Percentiles rank a stretch among this genome's conserved stretches.
phyloP scores from a whole-genome alignment of 1,140 invertebrate genomes.

The Drosophila grimshawi region DNA sequence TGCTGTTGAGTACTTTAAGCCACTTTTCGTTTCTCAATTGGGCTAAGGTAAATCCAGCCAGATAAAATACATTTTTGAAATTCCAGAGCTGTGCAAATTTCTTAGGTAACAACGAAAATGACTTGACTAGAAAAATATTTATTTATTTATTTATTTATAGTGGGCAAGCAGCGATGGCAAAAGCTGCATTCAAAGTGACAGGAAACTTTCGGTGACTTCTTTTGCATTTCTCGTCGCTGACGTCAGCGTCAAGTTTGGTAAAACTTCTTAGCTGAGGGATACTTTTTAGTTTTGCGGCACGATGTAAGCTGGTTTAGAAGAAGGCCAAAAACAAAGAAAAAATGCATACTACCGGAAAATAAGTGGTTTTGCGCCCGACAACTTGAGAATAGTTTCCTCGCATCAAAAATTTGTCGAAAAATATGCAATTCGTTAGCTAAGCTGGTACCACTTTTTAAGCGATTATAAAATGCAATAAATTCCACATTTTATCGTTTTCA shows the following conservation, averaged over 20 bases:
- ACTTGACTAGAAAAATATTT: constrained; percentile 46
- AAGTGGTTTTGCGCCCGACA: constrained; percentile 3
- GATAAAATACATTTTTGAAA: constrained; percentile 34
- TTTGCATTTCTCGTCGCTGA: constrained; percentile 55
- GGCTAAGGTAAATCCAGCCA: constrained; percentile 8
- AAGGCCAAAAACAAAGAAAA: constrained; percentile 11
- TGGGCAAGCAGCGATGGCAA: background rate
- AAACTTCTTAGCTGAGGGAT: constrained; percentile 62
- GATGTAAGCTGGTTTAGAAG: constrained; percentile 60
- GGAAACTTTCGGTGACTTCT: constrained; percentile 57
- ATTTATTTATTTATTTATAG: constrained; percentile 14
- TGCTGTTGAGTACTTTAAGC: constrained; percentile 10
- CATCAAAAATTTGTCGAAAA: constrained; percentile 2
- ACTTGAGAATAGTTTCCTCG: constrained; percentile 1
- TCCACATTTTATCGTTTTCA: background rate
- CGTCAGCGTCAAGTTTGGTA: constrained; percentile 56
- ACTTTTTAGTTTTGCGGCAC: constrained; percentile 53
- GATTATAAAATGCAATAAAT: background rate
- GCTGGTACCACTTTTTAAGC: background rate
- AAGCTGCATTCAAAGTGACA: constrained; percentile 40
- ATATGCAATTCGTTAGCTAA: background rate
- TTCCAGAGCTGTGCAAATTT: constrained; percentile 33
- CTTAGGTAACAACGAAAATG: constrained; percentile 40
- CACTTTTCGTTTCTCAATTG: constrained; percentile 19
- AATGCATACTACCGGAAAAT: constrained; percentile 32